Conservation (phyloP, 2,888 invertebrate genomes). For the Argyresthia goedartella region DNA sequence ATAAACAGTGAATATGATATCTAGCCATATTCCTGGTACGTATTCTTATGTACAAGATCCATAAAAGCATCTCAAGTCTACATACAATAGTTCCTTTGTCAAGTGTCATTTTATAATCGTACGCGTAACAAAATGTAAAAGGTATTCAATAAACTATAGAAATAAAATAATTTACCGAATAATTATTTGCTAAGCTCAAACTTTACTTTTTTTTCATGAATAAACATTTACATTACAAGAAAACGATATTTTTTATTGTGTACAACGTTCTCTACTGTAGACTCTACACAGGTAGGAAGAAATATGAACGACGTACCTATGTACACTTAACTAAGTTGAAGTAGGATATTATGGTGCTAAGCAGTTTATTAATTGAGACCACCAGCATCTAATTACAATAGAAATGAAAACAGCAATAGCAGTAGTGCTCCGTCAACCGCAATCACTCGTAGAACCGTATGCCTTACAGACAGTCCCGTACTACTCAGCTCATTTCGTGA, state of each 20-base stretch:
- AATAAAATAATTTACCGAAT: conserved; percentile 54
- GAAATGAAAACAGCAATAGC: no score
- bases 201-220: conserved; percentile 51
- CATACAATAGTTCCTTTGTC: conserved; percentile 69
- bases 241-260: conserved; percentile 13
- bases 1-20: conserved; percentile 29
- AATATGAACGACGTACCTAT: no score
- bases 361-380: no score
- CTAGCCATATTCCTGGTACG: conserved; percentile 50
- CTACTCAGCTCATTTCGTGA: conserved; percentile 2
- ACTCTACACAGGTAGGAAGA: no score
- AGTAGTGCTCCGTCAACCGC: no score
- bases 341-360: no score
- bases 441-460: no score
- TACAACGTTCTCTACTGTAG: no score
- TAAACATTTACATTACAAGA: conserved; percentile 49
- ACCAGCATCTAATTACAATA: no score
- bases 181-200: conserved; percentile 67
- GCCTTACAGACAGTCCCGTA: no score
- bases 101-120: conserved; percentile 67
- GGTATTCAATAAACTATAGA: conserved; percentile 50
- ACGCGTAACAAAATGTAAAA: conserved; percentile 49
- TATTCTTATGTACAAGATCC: conserved; percentile 35
- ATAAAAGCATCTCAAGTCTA: conserved; percentile 57
- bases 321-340: no score